These are phyloP conservation scores for Anticlea derivata DNA, from an alignment of 2,888 invertebrate genomes.

Conservation along the genomic window DNA sequence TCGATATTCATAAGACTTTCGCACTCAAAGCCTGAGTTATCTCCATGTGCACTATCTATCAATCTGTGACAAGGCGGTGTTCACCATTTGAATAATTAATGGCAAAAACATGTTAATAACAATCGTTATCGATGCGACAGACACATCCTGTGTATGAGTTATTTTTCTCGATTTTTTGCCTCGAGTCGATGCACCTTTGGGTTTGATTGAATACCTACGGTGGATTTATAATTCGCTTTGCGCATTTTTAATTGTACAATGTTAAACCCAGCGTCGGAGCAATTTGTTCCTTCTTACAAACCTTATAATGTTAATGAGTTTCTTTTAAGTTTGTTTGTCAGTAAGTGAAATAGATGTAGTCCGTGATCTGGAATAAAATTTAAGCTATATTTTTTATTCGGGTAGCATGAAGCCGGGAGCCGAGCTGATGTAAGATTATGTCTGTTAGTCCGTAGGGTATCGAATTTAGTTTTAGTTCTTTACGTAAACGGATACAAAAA, in stretches of 20 bases:
- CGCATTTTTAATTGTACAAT: slow-evolving; percentile 14
- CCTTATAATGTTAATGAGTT: no score
- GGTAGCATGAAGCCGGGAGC: no score
- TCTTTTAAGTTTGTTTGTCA: no score
- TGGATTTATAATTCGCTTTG: slow-evolving; percentile 2
- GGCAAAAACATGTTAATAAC: slow-evolving; percentile 53
- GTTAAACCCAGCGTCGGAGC: no score
- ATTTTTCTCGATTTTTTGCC: slow-evolving; percentile 39
- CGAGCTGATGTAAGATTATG: no score
- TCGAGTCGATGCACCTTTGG: slow-evolving; percentile 29
- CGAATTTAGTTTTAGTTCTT: no score
- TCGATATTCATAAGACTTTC: slow-evolving; percentile 7
- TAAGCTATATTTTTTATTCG: no score
- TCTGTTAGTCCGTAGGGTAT: no score
- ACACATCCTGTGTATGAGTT: slow-evolving; percentile 46
- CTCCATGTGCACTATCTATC: slow-evolving; percentile 26
- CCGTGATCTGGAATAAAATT: no score
- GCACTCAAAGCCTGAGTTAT: slow-evolving; percentile 22
- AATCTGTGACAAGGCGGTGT: slow-evolving; percentile 28
- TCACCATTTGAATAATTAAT: slow-evolving; percentile 49
- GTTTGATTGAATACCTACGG: neutral
- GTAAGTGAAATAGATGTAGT: no score
- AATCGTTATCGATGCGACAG: slow-evolving; percentile 50
- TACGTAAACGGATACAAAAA: no score
- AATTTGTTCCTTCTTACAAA: no score